Percentiles rank a stretch among this genome's conserved stretches.
phyloP scores from a whole-genome alignment of 2,888 invertebrate species.

The Fragum whitleyi region DNA sequence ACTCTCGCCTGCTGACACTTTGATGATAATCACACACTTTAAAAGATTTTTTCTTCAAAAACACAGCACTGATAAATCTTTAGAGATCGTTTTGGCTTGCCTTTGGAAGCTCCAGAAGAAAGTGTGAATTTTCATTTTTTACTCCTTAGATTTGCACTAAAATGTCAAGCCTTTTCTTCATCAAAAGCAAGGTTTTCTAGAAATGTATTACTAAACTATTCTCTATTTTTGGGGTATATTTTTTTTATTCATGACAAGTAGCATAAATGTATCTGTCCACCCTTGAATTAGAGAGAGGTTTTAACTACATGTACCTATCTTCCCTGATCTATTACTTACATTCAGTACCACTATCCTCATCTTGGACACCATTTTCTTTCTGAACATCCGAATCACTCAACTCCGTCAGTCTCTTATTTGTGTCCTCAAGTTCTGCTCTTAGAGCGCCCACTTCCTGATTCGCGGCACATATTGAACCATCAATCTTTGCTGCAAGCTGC shows the following conservation, averaged over 20 bases:
- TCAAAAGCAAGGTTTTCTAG: too few relatives aligned
- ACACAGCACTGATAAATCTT: not conserved
- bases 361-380: slow-evolving; percentile 41
- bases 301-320: too few relatives aligned
- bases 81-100: too few relatives aligned
- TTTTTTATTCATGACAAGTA: too few relatives aligned
- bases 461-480: slow-evolving; percentile 81
- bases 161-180: too few relatives aligned
- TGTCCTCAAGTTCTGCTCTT: slow-evolving; percentile 87
- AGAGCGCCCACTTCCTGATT: slow-evolving; percentile 87
- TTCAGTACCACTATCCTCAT: slow-evolving; percentile 36
- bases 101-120: too few relatives aligned
- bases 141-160: too few relatives aligned
- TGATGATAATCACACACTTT: not conserved
- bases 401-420: slow-evolving; percentile 85
- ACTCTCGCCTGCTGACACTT: not conserved
- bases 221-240: too few relatives aligned
- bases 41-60: not conserved
- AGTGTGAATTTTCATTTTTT: too few relatives aligned
- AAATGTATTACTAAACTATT: too few relatives aligned
- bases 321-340: slow-evolving; percentile 39
- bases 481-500: slow-evolving; percentile 86
- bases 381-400: slow-evolving; percentile 61
- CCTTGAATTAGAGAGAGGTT: too few relatives aligned
- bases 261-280: too few relatives aligned